Evolutionary conservation across 2,113 vertebrate species (phyloP).

Genomic region (Corythaixoides concolor): DNA sequence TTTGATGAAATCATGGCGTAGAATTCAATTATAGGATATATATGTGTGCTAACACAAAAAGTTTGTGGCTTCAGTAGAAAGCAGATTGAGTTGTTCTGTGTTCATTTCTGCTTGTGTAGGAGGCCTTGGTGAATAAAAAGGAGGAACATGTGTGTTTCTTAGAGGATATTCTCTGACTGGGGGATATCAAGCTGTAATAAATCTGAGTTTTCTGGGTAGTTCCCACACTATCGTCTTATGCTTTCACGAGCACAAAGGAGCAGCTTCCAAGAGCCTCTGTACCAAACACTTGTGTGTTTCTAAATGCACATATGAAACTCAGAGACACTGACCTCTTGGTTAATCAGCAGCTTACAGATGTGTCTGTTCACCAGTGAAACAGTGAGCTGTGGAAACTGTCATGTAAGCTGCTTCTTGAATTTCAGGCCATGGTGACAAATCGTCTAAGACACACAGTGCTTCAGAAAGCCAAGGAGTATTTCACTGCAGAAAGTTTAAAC

Average conservation of each 20-base stretch:
- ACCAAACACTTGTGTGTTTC: not conserved
- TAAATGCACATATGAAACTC: not conserved
- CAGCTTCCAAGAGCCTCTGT: not conserved
- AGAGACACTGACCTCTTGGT: not conserved
- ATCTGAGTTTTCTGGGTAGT: not conserved
- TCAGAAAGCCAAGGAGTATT: not conserved
- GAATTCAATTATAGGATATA: not conserved
- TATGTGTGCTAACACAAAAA: not conserved
- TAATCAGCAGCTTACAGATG: not conserved
- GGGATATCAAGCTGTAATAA: not conserved
- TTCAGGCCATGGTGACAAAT: not conserved
- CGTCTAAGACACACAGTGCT: not conserved
- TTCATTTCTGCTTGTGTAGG: not conserved
- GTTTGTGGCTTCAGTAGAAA: not conserved
- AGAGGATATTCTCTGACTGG: not conserved
- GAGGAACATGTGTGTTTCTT: not conserved
- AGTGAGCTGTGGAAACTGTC: not conserved
- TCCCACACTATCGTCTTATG: conserved; percentile 29
- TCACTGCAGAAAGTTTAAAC: not conserved
- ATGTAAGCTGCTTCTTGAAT: not conserved
- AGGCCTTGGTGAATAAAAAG: not conserved
- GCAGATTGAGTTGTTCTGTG: not conserved
- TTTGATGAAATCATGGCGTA: not conserved
- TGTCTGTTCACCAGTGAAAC: not conserved
- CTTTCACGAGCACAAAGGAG: not conserved